Evolutionary conservation across 1,140 invertebrate species (phyloP).

Genomic region (Laupala kohalensis): DNA sequence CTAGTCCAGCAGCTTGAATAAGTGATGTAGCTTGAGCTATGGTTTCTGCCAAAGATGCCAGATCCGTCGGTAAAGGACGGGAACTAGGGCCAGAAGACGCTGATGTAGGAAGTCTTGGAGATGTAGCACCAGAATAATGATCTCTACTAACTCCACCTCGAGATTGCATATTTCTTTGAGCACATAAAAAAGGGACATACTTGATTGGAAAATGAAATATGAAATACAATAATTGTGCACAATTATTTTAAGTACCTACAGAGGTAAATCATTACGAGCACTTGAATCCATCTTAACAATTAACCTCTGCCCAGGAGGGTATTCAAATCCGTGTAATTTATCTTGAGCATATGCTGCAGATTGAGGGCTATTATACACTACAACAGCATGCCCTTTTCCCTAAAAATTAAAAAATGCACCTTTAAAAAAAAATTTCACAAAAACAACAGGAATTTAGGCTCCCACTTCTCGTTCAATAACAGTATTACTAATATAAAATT

Average conservation of each 20-base stretch:
- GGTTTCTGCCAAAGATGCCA: conserved; percentile 49
- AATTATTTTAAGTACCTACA: conserved; percentile 11
- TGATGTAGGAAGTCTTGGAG: background rate
- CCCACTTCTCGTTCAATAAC: too few species aligned
- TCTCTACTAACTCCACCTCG: background rate
- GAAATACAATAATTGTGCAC: background rate
- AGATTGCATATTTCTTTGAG: background rate
- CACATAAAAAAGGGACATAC: too few species aligned
- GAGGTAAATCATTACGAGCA: conserved; percentile 6
- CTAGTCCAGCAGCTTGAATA: conserved; percentile 48
- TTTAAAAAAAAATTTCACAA: too few species aligned
- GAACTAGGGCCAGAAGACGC: background rate
- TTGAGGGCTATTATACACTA: conserved; percentile 59
- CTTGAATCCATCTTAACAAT: conserved; percentile 53
- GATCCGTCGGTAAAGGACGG: conserved; percentile 26
- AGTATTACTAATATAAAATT: too few species aligned
- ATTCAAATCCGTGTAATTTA: conserved; percentile 77
- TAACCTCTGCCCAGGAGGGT: conserved; percentile 66
- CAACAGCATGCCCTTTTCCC: conserved; percentile 33
- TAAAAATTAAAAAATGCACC: conserved; percentile 2
- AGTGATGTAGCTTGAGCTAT: conserved; percentile 54
- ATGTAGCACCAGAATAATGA: background rate
- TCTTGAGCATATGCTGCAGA: conserved; percentile 66
- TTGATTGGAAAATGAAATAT: too few species aligned
- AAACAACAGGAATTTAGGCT: too few species aligned